phyloP scores from a whole-genome alignment of 2,797 vertebrate species.

The Brotula barbata region DNA sequence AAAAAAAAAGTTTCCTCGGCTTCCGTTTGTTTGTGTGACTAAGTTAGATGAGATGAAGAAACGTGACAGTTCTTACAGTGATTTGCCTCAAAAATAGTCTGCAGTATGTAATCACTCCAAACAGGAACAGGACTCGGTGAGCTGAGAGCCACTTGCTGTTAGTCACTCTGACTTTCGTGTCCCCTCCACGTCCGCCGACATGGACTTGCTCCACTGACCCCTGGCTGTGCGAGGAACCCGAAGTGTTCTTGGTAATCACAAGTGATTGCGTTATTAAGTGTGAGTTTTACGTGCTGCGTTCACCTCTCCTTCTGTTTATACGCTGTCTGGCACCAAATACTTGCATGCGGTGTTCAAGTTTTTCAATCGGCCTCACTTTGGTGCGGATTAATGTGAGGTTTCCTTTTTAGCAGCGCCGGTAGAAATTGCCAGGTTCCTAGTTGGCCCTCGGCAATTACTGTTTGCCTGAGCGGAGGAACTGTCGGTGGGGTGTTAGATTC shows the following conservation, averaged over 20 bases:
- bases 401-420: slow-evolving; percentile 53
- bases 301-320: background rate
- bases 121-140: too few species aligned
- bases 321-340: slow-evolving; percentile 5
- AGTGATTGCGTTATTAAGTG: slow-evolving; percentile 8
- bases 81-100: too few species aligned
- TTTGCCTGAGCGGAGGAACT: slow-evolving; percentile 49
- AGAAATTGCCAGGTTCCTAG: slow-evolving; percentile 56
- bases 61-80: too few species aligned
- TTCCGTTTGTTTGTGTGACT: too few species aligned
- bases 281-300: background rate
- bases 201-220: slow-evolving; percentile 6
- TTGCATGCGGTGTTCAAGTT: slow-evolving; percentile 1
- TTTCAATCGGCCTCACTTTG: slow-evolving; percentile 16
- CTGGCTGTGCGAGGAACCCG: slow-evolving; percentile 19
- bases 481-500: slow-evolving; percentile 65
- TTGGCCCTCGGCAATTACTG: slow-evolving; percentile 34
- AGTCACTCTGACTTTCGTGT: slow-evolving; percentile 29
- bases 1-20: too few species aligned
- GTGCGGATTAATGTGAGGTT: slow-evolving; percentile 45
- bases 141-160: background rate
- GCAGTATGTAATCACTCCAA: too few species aligned
- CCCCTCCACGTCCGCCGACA: slow-evolving; percentile 14
- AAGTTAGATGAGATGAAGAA: too few species aligned
- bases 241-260: background rate